Conservation (phyloP, 2,797 vertebrate species). For the Iguana delicatissima region DNA sequence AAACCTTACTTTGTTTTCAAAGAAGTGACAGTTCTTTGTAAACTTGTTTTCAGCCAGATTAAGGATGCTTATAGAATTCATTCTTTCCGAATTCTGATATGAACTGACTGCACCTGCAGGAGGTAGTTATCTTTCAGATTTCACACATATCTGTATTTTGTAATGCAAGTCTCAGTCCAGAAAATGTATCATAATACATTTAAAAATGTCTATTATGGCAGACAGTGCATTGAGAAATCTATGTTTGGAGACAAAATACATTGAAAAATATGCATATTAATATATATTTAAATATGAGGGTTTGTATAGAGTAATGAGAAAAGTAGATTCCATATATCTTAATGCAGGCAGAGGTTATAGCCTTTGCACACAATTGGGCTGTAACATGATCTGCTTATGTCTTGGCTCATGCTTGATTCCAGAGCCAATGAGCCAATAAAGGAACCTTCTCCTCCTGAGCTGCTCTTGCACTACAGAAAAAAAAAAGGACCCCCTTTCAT, state of each 20-base stretch:
- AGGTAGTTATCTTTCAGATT: background rate
- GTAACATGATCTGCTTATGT: background rate
- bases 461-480: background rate
- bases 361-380: background rate
- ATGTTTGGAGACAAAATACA: background rate
- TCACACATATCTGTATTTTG: background rate
- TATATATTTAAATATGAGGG: background rate
- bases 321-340: no score
- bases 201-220: no score
- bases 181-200: background rate
- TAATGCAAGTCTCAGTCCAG: background rate
- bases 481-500: no score
- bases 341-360: no score
- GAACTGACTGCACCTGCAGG: no score
- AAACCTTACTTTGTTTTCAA: background rate
- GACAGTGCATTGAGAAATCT: no score
- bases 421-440: background rate
- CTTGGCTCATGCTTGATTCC: background rate
- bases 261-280: background rate
- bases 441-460: background rate
- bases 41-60: background rate
- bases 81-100: background rate
- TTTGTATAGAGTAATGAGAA: no score
- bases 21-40: background rate
- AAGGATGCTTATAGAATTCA: background rate